A percentile compares a stretch with the other conserved stretches of the same genome.
These are phyloP conservation scores for Collichthys lucidus DNA, from an alignment of 2,113 vertebrate genomes.

Conservation along the genomic window DNA sequence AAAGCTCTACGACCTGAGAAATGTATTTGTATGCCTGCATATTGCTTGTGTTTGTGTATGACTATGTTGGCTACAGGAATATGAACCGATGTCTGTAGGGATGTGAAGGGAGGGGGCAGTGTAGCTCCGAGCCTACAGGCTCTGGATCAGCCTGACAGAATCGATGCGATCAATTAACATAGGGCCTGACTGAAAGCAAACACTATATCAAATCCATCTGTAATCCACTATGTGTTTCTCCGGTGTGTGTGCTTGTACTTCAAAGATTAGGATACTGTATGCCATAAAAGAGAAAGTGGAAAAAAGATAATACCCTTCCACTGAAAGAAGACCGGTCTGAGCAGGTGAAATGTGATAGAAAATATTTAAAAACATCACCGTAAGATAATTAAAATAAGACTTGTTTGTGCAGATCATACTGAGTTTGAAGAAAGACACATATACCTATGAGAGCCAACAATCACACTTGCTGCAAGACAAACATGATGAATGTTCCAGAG, in stretches of 20 bases:
- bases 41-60: conserved; percentile 8
- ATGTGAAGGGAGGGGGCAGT: neutral
- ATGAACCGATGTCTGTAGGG: conserved; percentile 17
- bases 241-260: conserved; percentile 2
- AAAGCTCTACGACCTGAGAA: conserved; percentile 55
- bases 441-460: neutral
- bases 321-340: conserved; percentile 2
- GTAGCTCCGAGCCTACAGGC: conserved; percentile 22
- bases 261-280: conserved; percentile 3
- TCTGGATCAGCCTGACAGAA: conserved; percentile 68
- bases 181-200: conserved; percentile 54
- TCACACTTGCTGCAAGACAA: neutral
- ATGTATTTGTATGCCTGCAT: conserved; percentile 39
- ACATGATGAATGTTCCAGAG: neutral
- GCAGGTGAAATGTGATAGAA: neutral
- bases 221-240: conserved; percentile 57
- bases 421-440: too few species aligned
- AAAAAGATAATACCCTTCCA: conserved; percentile 13
- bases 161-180: conserved; percentile 74
- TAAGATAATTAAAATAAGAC: neutral
- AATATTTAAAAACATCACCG: neutral
- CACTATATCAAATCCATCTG: conserved; percentile 69
- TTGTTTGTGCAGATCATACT: neutral
- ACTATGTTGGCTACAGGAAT: conserved; percentile 21
- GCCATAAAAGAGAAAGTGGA: conserved; percentile 11